phyloP scores from a whole-genome alignment of 2,113 vertebrate genomes.

The Laterallus jamaicensis region DNA sequence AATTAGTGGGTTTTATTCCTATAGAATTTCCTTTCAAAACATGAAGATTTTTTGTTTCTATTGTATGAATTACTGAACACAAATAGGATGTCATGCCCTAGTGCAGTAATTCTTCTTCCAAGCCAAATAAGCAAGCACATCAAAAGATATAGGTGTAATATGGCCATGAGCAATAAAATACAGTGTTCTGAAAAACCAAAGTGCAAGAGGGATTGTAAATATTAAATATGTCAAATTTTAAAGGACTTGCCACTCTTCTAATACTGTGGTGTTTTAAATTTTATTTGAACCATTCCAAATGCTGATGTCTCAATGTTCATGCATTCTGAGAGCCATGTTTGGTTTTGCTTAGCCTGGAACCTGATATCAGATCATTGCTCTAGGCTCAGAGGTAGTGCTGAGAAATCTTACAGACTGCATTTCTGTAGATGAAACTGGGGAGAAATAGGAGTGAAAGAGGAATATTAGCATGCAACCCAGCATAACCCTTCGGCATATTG shows the following conservation, averaged over 20 bases:
- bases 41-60: background rate
- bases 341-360: background rate
- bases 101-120: background rate
- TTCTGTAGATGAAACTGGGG: background rate
- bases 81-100: background rate
- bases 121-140: background rate
- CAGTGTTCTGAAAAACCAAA: background rate
- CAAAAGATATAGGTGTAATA: background rate
- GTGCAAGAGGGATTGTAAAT: background rate
- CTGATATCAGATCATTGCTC: background rate
- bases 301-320: background rate
- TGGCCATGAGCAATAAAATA: background rate
- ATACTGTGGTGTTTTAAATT: background rate
- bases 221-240: background rate
- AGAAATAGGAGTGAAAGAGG: background rate
- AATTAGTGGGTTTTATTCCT: background rate
- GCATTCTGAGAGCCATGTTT: background rate
- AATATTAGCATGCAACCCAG: background rate
- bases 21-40: background rate
- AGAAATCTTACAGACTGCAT: background rate
- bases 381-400: background rate
- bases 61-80: background rate
- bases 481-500: background rate
- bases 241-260: background rate
- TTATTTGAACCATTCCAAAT: conserved; percentile 2